Conservation (phyloP, 2,888 invertebrate genomes). For the Metalampra italica region DNA sequence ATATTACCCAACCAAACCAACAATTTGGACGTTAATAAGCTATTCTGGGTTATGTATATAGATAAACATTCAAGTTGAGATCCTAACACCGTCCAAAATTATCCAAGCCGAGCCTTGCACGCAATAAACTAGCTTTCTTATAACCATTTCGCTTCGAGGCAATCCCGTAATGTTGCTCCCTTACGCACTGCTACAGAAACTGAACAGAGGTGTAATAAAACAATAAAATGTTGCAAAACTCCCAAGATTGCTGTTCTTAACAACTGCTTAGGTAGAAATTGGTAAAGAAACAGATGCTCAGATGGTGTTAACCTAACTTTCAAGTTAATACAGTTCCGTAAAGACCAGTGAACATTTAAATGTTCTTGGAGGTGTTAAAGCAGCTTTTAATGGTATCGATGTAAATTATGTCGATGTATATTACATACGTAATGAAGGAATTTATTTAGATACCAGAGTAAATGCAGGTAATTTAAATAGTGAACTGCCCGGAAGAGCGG, state of each 20-base stretch:
- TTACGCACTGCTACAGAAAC: constrained; percentile 36
- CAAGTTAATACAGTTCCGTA: constrained; percentile 24
- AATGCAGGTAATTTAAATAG: neutral
- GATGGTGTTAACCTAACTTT: constrained; percentile 22
- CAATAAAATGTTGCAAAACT: constrained; percentile 55
- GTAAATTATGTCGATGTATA: too few species aligned
- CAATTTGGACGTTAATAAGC: neutral
- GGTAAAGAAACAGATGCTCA: constrained; percentile 30
- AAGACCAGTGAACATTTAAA: constrained; percentile 6
- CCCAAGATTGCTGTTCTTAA: constrained; percentile 43
- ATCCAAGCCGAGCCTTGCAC: constrained; percentile 43
- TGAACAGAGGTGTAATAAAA: constrained; percentile 42
- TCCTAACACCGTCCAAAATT: constrained; percentile 51
- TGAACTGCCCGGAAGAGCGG: too few species aligned
- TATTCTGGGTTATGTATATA: constrained; percentile 18
- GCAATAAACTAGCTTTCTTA: constrained; percentile 62
- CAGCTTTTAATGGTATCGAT: neutral
- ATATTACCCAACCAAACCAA: too few species aligned
- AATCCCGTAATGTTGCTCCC: constrained; percentile 44
- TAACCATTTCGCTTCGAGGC: constrained; percentile 44
- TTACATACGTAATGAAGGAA: too few species aligned
- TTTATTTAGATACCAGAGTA: neutral
- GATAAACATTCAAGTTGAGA: constrained; percentile 50
- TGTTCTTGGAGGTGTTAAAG: constrained; percentile 14
- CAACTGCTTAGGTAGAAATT: constrained; percentile 21